These are phyloP conservation scores for Abscondita cerata DNA, from an alignment of 2,888 invertebrate genomes.

Conservation along the genomic window DNA sequence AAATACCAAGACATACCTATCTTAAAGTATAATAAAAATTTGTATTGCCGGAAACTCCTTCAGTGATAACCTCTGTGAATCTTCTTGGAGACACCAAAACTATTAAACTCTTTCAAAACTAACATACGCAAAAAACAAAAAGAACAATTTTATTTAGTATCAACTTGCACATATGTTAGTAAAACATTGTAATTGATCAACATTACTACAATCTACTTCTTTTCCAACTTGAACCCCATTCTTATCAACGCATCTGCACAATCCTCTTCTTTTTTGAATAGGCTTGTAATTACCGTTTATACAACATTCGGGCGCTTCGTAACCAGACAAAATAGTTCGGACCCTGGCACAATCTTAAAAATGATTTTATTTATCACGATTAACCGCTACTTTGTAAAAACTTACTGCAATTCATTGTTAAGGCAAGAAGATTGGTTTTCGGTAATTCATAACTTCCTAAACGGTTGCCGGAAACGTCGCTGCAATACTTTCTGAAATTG, in stretches of 20 bases:
- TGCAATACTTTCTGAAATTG: conserved; percentile 64
- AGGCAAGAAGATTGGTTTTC: conserved; percentile 55
- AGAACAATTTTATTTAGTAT: too few relatives aligned
- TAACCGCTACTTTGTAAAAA: conserved; percentile 38
- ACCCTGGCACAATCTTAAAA: conserved; percentile 70
- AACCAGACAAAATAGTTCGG: conserved; percentile 56
- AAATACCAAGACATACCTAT: too few relatives aligned
- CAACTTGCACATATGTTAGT: conserved; percentile 1
- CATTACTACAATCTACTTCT: conserved; percentile 44
- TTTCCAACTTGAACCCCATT: conserved; percentile 63
- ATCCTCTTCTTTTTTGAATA: conserved; percentile 67
- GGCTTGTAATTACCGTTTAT: conserved; percentile 69
- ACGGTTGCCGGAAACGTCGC: conserved; percentile 63
- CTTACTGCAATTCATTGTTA: conserved; percentile 70
- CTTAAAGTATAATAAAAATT: too few relatives aligned
- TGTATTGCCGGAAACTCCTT: too few relatives aligned
- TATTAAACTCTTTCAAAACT: too few relatives aligned
- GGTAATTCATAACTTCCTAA: conserved; percentile 62
- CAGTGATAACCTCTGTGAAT: too few relatives aligned
- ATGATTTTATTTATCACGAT: not conserved
- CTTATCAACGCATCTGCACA: conserved; percentile 69
- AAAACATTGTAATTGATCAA: conserved; percentile 36
- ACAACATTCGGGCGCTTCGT: conserved; percentile 65
- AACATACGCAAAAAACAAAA: too few relatives aligned
- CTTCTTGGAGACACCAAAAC: too few relatives aligned